These are phyloP conservation scores for Crotalus tigris DNA, from an alignment of 2,113 vertebrate species.

Conservation along the genomic window DNA sequence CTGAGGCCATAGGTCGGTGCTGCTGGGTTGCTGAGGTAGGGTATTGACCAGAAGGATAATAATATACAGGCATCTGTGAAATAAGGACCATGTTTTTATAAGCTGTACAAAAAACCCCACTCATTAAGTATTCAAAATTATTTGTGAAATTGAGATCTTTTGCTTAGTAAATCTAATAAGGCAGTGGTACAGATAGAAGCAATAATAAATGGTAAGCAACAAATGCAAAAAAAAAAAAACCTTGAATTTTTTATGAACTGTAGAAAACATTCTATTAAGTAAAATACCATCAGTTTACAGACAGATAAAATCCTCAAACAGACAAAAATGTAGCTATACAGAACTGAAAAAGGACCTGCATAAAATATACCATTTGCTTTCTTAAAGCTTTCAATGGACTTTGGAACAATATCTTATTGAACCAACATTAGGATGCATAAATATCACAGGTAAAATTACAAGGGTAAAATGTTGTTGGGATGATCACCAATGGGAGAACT, in stretches of 20 bases:
- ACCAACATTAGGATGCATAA: too few relatives aligned
- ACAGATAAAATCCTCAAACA: neutral
- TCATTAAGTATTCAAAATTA: neutral
- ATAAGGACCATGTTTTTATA: conserved; percentile 19
- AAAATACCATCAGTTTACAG: neutral
- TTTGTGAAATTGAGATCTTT: neutral
- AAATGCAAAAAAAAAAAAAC: neutral
- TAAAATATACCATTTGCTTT: neutral
- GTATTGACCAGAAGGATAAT: conserved; percentile 84
- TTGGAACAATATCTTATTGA: neutral
- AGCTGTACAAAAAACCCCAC: neutral
- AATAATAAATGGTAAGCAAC: neutral
- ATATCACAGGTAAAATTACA: neutral
- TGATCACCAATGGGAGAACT: neutral
- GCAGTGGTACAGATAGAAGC: neutral
- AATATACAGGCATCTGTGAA: conserved; percentile 85
- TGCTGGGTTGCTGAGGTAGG: conserved; percentile 88
- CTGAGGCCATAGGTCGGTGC: conserved; percentile 80
- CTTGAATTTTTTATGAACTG: neutral
- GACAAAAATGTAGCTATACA: neutral
- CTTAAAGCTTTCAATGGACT: neutral
- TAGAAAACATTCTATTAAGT: neutral
- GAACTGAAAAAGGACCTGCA: neutral
- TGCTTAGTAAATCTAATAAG: neutral
- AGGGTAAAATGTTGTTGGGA: neutral